Base-by-base conservation (phyloP, 2,888 invertebrate species). In the Ephialtes manifestator region DNA sequence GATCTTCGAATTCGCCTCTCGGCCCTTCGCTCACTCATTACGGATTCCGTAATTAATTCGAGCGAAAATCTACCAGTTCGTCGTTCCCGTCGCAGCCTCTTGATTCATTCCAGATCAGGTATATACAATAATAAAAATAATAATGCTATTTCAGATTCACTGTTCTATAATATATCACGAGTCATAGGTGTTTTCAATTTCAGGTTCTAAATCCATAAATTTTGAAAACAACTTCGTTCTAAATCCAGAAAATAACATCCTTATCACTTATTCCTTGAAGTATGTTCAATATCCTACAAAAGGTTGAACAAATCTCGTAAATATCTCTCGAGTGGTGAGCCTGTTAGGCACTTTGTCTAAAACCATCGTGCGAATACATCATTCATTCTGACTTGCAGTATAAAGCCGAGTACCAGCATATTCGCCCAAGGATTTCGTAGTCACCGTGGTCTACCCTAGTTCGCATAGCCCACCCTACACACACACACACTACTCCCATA, bases 1-100 rank as follows among this genome's bases (percentile, higher is more conserved):
- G 31, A 67, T 85, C 85, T 85, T 82, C 71, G 79, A 76, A 76
- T 82, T 80, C 67, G 20, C 11, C 65, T 20, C 13, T 20, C 13
- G 63, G 18, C 31, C 35, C 48, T 20, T 24, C 20, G 13, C 31
- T 18, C 63, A 35, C 75, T 71, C 74, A 85, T 82, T 85, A 82
- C 79, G 72, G 79, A 82, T 82, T 79, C 76, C 82, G 48, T 79
- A 85, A 85, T 85, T 85, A 85, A 85, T 85, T 85, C 51, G 68
- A 60, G 53, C 74, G 70, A 67, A 28, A 75, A 71, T 85, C 65
- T 8, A 43, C 24, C 13, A 63, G 48, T 68, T 60, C 18, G 20
- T 53, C 63, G 39, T 65, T 68, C 18, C 0, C 18, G 53, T 77
- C 46, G 68, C 24, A 39, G 43, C n/a, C 63, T 60, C 53, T 24